phyloP scores from a whole-genome alignment of 2,888 invertebrate genomes.

The Hermaeophaga mercurialis region DNA sequence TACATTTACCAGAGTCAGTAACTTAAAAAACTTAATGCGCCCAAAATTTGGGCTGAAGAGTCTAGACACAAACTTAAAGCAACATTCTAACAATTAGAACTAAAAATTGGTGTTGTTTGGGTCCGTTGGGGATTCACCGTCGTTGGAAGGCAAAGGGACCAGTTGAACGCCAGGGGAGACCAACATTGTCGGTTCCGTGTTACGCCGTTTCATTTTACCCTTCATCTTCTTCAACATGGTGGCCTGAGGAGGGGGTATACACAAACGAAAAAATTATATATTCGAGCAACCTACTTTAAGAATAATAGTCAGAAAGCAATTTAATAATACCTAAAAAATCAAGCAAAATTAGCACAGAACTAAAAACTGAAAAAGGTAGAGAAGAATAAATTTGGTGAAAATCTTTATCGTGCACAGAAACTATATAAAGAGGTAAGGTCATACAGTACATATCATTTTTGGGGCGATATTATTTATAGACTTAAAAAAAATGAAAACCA shows the following conservation, averaged over 20 bases:
- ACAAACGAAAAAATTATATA: slow-evolving; percentile 27
- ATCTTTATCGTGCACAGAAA: too few species aligned
- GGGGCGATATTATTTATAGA: too few species aligned
- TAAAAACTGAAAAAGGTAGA: too few species aligned
- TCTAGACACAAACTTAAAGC: slow-evolving; percentile 31
- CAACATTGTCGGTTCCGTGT: slow-evolving; percentile 84
- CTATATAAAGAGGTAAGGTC: too few species aligned
- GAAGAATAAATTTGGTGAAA: too few species aligned
- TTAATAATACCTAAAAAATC: slow-evolving; percentile 35
- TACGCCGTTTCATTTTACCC: slow-evolving; percentile 94
- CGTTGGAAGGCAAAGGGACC: slow-evolving; percentile 58
- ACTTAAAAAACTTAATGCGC: slow-evolving; percentile 44
- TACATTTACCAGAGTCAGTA: slow-evolving; percentile 47
- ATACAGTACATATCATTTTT: too few species aligned
- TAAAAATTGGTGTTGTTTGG: slow-evolving; percentile 57
- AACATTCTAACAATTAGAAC: slow-evolving; percentile 18
- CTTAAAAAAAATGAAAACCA: too few species aligned
- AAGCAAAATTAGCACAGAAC: too few species aligned
- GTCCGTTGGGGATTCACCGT: slow-evolving; percentile 58
- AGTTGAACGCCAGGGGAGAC: slow-evolving; percentile 60
- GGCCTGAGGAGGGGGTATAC: slow-evolving; percentile 74
- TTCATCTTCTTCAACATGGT: slow-evolving; percentile 99
- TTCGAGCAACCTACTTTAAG: slow-evolving; percentile 21
- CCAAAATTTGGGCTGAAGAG: slow-evolving; percentile 29
- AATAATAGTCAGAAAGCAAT: slow-evolving; percentile 37